A percentile compares a stretch with the other conserved stretches of the same genome.
Conservation (phyloP, 2,113 vertebrate genomes). For the Hemichromis elongatus region DNA sequence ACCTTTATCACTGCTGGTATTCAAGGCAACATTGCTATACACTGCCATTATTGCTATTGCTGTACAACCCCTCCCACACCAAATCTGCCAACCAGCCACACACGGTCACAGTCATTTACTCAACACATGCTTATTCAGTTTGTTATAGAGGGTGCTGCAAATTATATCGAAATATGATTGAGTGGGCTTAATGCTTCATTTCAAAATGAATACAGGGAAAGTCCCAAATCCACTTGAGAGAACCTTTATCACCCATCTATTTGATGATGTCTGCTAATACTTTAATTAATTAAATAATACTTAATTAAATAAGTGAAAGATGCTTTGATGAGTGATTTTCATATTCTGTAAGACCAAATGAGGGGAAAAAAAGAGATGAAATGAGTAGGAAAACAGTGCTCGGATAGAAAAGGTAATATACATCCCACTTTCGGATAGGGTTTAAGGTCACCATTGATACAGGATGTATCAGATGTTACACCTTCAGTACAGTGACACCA, state of each 20-base stretch:
- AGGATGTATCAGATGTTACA: slow-evolving; percentile 52
- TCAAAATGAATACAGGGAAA: slow-evolving; percentile 20
- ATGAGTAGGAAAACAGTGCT: not conserved
- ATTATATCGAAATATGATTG: slow-evolving; percentile 15
- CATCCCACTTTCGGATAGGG: not conserved
- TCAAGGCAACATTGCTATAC: slow-evolving; percentile 57
- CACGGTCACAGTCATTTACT: slow-evolving; percentile 26
- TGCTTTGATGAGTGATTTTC: not conserved
- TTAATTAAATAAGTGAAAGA: slow-evolving; percentile 1
- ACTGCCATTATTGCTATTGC: slow-evolving; percentile 43
- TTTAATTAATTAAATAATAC: too few species aligned
- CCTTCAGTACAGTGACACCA: slow-evolving; percentile 38
- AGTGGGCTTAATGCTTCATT: slow-evolving; percentile 23
- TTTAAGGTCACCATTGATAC: slow-evolving; percentile 19
- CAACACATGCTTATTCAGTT: slow-evolving; percentile 9
- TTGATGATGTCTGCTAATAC: not conserved
- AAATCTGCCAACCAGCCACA: slow-evolving; percentile 21
- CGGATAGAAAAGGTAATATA: not conserved
- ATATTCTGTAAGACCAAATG: not conserved
- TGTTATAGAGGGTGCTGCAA: slow-evolving; percentile 15
- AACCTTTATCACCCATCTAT: slow-evolving; percentile 1
- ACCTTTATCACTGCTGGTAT: slow-evolving; percentile 49
- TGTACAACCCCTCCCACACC: slow-evolving; percentile 44
- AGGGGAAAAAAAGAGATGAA: accelerated
- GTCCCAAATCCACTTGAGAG: not conserved